Conservation (phyloP, 2,888 invertebrate genomes). For the Brachyptera putata region DNA sequence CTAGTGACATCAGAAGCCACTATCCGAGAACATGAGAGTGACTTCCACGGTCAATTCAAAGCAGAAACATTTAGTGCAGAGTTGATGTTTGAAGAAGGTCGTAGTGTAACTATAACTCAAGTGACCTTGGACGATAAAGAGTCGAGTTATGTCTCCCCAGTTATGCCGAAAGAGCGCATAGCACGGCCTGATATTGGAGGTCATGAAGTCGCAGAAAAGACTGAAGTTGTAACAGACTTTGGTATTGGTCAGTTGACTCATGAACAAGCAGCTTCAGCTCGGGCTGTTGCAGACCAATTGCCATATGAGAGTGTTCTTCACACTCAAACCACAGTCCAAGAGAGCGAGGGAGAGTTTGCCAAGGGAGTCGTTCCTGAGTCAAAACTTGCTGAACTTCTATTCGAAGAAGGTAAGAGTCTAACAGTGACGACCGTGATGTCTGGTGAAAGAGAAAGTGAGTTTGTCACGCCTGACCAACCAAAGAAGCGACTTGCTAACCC, state of each 20-base stretch:
- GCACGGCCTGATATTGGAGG: conserved; percentile 36
- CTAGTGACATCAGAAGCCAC: conserved; percentile 50
- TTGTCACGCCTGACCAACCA: conserved; percentile 44
- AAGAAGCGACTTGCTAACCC: conserved; percentile 50
- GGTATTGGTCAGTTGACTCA: conserved; percentile 25
- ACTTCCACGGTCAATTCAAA: conserved; percentile 42
- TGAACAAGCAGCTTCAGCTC: conserved; percentile 42
- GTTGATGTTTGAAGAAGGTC: conserved; percentile 46
- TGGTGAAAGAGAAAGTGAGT: conserved; percentile 48
- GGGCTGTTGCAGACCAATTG: conserved; percentile 51
- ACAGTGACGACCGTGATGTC: conserved; percentile 50
- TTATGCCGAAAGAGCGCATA: conserved; percentile 31
- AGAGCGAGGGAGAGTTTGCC: conserved; percentile 48
- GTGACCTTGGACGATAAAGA: conserved; percentile 49
- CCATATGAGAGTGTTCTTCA: conserved; percentile 53
- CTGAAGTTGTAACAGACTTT: conserved; percentile 40
- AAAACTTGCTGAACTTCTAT: conserved; percentile 51
- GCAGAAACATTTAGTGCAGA: conserved; percentile 45
- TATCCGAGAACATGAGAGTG: conserved; percentile 43
- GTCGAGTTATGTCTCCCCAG: conserved; percentile 38
- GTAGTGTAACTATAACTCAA: conserved; percentile 53
- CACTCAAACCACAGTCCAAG: conserved; percentile 51
- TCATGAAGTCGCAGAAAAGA: conserved; percentile 45
- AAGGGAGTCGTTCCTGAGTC: conserved; percentile 47
- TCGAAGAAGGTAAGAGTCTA: conserved; percentile 56